These are phyloP conservation scores for Philopedon plagiatum DNA, from an alignment of 2,888 invertebrate species.

Conservation along the genomic window DNA sequence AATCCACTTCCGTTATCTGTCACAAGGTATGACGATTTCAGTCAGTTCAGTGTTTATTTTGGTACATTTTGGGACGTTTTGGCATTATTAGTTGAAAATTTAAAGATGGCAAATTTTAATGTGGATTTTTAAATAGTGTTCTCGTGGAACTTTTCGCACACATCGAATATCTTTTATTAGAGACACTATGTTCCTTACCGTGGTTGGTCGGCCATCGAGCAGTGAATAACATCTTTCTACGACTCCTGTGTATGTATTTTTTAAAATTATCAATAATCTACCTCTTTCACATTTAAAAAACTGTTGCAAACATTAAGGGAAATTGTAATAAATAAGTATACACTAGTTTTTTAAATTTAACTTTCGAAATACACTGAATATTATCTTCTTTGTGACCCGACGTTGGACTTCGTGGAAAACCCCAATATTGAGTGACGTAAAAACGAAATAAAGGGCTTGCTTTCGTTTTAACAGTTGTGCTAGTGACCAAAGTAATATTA, in stretches of 20 bases:
- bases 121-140: neutral
- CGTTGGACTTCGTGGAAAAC: conserved; percentile 62
- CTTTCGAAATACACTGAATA: conserved; percentile 57
- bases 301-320: conserved; percentile 46
- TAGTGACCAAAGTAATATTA: conserved; percentile 49
- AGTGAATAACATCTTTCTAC: conserved; percentile 76
- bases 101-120: neutral
- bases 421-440: conserved; percentile 65
- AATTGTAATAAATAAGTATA: conserved; percentile 26
- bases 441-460: conserved; percentile 43
- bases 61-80: conserved; percentile 26
- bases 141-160: neutral
- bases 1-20: conserved; percentile 35
- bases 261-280: conserved; percentile 62
- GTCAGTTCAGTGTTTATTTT: conserved; percentile 53
- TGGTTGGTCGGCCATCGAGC: conserved; percentile 82
- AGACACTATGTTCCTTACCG: conserved; percentile 71
- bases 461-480: conserved; percentile 53
- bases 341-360: conserved; percentile 51
- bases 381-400: conserved; percentile 57
- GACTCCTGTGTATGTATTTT: conserved; percentile 66
- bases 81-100: conserved; percentile 17
- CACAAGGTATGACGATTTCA: conserved; percentile 35
- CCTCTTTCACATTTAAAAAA: conserved; percentile 59
- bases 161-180: conserved; percentile 16